Percentiles rank a stretch among this genome's conserved stretches.
Conservation (phyloP, 2,113 vertebrate species). For the Tor tambroides region DNA sequence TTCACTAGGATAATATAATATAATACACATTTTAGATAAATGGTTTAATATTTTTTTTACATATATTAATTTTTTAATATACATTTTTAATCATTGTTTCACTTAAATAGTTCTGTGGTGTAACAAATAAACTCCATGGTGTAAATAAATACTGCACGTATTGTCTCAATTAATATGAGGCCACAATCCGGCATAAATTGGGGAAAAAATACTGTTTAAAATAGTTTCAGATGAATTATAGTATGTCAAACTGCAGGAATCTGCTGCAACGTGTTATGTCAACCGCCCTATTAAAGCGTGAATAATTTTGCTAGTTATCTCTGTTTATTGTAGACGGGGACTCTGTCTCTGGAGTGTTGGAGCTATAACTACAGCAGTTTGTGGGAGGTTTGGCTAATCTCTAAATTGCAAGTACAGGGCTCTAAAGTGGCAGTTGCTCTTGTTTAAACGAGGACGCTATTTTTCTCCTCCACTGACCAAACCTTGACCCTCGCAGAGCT, state of each 20-base stretch:
- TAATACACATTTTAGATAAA: not conserved
- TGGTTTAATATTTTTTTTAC: too few relatives aligned
- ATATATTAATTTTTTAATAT: too few relatives aligned
- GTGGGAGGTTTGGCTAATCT: constrained; percentile 32
- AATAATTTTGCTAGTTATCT: constrained; percentile 32
- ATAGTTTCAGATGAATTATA: not conserved
- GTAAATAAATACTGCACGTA: not conserved
- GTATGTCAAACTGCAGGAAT: not conserved
- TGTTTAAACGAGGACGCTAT: constrained; percentile 74
- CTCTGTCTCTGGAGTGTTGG: constrained; percentile 1
- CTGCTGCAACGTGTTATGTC: constrained; percentile 10
- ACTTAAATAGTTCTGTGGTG: too few relatives aligned
- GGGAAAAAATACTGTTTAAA: not conserved
- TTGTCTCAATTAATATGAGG: not conserved
- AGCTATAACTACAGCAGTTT: constrained; percentile 30
- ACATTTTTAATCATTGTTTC: too few relatives aligned
- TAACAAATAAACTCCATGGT: not conserved
- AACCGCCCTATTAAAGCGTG: not conserved
- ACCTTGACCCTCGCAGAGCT: constrained; percentile 77
- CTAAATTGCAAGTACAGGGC: constrained; percentile 19
- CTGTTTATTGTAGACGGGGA: constrained; percentile 35
- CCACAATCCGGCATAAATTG: not conserved
- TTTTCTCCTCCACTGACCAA: constrained; percentile 77
- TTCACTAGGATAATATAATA: too few relatives aligned
- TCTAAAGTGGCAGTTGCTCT: constrained; percentile 40